Base-by-base conservation (phyloP, 2,888 invertebrate genomes). In the Acleris cristana region DNA sequence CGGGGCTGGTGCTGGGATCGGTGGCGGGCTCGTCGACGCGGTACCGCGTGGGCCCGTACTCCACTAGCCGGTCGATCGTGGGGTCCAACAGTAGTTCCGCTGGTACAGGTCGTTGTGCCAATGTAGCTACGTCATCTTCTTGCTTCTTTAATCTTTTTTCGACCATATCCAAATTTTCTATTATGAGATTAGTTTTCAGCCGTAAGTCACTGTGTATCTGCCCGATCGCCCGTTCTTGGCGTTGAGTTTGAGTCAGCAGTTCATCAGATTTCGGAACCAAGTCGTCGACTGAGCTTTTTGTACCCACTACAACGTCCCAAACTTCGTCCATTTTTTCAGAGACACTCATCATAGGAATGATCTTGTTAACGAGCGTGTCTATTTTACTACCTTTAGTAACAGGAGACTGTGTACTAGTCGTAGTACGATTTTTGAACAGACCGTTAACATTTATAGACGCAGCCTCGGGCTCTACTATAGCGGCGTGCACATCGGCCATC, bases 281-380 rank as follows among this genome's bases (percentile, higher is more conserved):
- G 83, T 97, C 96, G 83, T 97, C 97, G 0, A 97, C 97, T 0
- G 97, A 96, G 77, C 96, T 97, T 82, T 97, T 97, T 3, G 97
- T 97, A 16, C 97, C 97, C 1, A 97, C 97, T 14, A 97, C 97
- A 5, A 97, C 97, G 81, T 97, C 96, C 97, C 97, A 97, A 4
- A 97, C 97, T 86, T 97, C 96, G 77, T 97, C 97, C 97, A 97
- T 97, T 87, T 97, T 97, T 81, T 97, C 97, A 0, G 97, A 96
- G 1, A 97, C 97, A 64, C 95, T 96, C 79, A 97, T 95, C 90
- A 97, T 97, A 0, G 97, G 97, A 73, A 95, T 95, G 82, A 97
- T 97, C 88, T 97, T 96, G 78, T 96, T 95, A 1, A 96, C 96
- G 40, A 97, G 93, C 4, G 94, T 95, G 86, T 97, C 97, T 72